Percentiles rank a stretch among this genome's conserved stretches.
These are phyloP conservation scores for Chloromyia formosa DNA, from an alignment of 2,888 invertebrate genomes.

Conservation along the genomic window DNA sequence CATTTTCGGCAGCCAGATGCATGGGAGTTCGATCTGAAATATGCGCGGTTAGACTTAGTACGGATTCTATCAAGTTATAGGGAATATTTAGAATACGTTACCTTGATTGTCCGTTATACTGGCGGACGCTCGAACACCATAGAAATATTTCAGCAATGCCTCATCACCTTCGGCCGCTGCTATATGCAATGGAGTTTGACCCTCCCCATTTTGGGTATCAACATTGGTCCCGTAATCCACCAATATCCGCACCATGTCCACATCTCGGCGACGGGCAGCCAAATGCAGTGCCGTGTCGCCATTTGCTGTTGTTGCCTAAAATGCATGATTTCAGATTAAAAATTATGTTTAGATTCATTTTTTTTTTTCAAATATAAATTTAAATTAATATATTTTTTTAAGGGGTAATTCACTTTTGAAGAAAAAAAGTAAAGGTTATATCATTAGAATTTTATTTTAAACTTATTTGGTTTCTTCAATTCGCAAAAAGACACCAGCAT, in stretches of 20 bases:
- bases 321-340: neutral
- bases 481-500: no score
- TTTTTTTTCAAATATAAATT: no score
- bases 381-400: no score
- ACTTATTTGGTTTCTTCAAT: no score
- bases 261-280: conserved; percentile 90
- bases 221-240: conserved; percentile 92
- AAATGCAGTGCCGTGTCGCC: conserved; percentile 96
- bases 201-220: conserved; percentile 92
- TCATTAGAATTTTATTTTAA: no score
- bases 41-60: neutral
- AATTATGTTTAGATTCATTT: no score
- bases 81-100: conserved; percentile 55
- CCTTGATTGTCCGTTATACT: conserved; percentile 93
- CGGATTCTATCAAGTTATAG: neutral
- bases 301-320: conserved; percentile 77
- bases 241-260: conserved; percentile 91
- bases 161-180: conserved; percentile 97
- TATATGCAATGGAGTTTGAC: conserved; percentile 94
- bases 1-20: conserved; percentile 97
- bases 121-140: conserved; percentile 93
- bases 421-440: no score
- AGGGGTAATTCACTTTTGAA: no score
- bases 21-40: conserved; percentile 89
- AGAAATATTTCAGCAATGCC: conserved; percentile 92